Percentiles rank a stretch among this genome's conserved stretches.
phyloP scores from a whole-genome alignment of 2,113 vertebrate genomes.

The Sylvia atricapilla region DNA sequence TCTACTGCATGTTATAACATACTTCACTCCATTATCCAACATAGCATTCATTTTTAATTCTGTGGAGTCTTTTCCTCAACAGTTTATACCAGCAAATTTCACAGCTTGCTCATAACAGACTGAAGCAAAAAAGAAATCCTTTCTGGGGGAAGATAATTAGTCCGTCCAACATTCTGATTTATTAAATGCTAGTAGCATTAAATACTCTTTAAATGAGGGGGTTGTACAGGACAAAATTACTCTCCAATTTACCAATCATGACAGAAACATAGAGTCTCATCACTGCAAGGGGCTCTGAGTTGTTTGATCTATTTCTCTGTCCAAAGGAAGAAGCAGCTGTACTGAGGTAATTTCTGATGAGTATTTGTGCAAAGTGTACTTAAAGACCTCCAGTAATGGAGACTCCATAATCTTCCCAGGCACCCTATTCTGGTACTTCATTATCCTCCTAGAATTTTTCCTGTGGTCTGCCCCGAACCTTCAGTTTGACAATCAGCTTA shows the following conservation, averaged over 20 bases:
- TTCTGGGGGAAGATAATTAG: neutral
- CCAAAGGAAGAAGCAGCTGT: neutral
- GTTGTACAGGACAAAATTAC: neutral
- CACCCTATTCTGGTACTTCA: neutral
- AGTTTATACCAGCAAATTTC: neutral
- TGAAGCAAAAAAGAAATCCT: neutral
- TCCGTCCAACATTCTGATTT: neutral
- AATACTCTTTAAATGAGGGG: neutral
- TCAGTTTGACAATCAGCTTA: slow-evolving; percentile 25
- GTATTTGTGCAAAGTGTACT: neutral
- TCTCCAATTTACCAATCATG: neutral
- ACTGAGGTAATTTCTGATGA: neutral
- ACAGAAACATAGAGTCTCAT: neutral
- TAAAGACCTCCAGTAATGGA: neutral
- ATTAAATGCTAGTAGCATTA: neutral
- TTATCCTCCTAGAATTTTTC: slow-evolving; percentile 10
- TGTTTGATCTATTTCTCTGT: neutral
- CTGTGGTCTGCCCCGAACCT: neutral
- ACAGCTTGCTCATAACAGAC: neutral
- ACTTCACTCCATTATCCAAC: neutral
- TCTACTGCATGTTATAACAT: neutral
- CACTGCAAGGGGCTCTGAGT: neutral
- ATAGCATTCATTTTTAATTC: neutral
- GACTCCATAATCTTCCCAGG: neutral
- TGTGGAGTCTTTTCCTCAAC: neutral